Evolutionary conservation across 2,888 invertebrate species (phyloP).

Genomic region (Limenitis camilla): DNA sequence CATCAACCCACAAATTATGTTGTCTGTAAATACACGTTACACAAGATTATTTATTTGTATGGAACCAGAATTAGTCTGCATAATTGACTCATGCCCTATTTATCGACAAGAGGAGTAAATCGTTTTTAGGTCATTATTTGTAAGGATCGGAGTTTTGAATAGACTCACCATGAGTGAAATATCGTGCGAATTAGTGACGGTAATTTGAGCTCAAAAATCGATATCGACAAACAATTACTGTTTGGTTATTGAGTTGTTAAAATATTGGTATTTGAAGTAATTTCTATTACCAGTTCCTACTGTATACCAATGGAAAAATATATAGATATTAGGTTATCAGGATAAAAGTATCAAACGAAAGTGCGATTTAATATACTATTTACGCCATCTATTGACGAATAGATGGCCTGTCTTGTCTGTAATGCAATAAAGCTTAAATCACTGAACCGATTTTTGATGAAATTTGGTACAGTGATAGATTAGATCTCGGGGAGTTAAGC

Average conservation of each 20-base stretch:
- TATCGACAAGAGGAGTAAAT: conserved; percentile 22
- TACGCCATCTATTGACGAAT: no score
- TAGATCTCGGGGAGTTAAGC: no score
- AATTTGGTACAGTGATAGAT: no score
- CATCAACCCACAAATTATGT: not conserved
- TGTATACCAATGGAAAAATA: no score
- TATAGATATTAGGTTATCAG: no score
- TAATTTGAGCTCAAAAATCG: conserved; percentile 12
- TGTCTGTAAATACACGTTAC: not conserved
- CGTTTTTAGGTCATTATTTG: conserved; percentile 20
- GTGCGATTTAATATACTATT: no score
- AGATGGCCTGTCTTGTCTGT: no score
- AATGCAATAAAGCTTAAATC: no score
- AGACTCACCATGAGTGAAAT: conserved; percentile 15
- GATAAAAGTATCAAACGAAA: no score
- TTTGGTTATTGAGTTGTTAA: not conserved
- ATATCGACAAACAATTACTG: conserved; percentile 3
- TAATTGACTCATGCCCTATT: conserved; percentile 20
- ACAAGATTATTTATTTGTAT: not conserved
- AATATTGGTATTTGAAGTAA: not conserved
- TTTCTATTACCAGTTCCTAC: not conserved
- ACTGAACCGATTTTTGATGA: no score
- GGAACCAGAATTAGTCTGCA: conserved; percentile 9
- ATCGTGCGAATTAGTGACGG: conserved; percentile 14
- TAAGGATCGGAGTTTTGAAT: conserved; percentile 15